phyloP scores from a whole-genome alignment of 2,113 vertebrate genomes.

The Chaetorhynchus papuensis region DNA sequence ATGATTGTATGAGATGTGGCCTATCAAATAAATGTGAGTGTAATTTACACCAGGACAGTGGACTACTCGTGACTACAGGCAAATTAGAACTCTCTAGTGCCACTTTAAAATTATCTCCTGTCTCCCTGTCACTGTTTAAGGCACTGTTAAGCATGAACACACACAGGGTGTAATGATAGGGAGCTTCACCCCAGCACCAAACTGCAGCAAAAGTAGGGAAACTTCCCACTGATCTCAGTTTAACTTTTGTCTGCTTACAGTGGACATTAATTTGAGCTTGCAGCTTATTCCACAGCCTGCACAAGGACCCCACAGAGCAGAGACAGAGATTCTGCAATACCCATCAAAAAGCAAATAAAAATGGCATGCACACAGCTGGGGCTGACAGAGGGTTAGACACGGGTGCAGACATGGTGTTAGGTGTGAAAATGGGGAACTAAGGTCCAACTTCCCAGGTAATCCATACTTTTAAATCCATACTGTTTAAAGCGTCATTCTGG shows the following conservation, averaged over 20 bases:
- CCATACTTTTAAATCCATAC: not conserved
- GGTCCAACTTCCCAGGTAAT: not conserved
- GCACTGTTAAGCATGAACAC: not conserved
- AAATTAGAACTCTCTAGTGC: not conserved
- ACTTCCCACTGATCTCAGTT: not conserved
- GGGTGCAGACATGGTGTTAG: not conserved
- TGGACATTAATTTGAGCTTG: not conserved
- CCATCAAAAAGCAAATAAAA: not conserved
- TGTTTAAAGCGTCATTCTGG: not conserved
- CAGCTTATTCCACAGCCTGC: not conserved
- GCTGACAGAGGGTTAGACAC: not conserved
- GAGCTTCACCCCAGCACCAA: not conserved
- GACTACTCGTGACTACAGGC: not conserved
- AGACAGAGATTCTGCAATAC: not conserved
- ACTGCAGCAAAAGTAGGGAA: not conserved
- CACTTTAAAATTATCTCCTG: not conserved
- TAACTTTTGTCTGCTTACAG: not conserved
- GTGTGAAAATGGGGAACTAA: not conserved
- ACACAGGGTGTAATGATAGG: not conserved
- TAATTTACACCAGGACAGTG: not conserved
- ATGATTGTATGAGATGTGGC: not conserved
- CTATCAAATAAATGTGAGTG: not conserved
- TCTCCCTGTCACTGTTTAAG: not conserved
- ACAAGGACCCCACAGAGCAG: not conserved
- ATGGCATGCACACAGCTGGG: not conserved